These are phyloP conservation scores for Lateolabrax maculatus DNA, from an alignment of 2,797 vertebrate species.

Conservation along the genomic window DNA sequence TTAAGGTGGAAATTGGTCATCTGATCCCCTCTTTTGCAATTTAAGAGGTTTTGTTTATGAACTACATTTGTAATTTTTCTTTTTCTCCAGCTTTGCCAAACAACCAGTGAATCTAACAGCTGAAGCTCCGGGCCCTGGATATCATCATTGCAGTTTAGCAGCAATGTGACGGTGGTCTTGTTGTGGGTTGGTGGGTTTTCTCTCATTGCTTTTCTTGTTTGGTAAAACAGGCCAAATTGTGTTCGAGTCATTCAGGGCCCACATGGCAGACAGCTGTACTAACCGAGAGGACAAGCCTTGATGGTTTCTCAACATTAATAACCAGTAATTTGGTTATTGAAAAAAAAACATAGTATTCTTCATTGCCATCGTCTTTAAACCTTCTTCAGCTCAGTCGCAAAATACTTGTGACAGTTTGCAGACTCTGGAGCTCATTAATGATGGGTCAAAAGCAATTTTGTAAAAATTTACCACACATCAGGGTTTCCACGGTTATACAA, in stretches of 20 bases:
- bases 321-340: conserved; percentile 19
- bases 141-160: conserved; percentile 20
- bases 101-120: conserved; percentile 16
- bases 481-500: background rate
- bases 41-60: conserved; percentile 30
- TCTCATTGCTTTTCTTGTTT: conserved; percentile 34
- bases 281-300: conserved; percentile 1
- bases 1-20: background rate
- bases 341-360: conserved; percentile 31
- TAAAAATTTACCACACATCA: conserved; percentile 8
- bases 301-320: conserved; percentile 39
- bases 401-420: conserved; percentile 8
- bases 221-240: background rate
- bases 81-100: conserved; percentile 32
- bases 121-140: background rate
- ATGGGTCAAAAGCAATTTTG: background rate
- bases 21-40: conserved; percentile 4
- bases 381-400: background rate
- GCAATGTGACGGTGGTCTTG: conserved; percentile 52
- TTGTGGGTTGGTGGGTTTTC: conserved; percentile 56
- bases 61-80: background rate
- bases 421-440: background rate
- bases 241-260: conserved; percentile 18
- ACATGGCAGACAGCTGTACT: conserved; percentile 61
- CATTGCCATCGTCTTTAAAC: conserved; percentile 8